Conservation (phyloP, 2,113 vertebrate species). For the Labeo catla region DNA sequence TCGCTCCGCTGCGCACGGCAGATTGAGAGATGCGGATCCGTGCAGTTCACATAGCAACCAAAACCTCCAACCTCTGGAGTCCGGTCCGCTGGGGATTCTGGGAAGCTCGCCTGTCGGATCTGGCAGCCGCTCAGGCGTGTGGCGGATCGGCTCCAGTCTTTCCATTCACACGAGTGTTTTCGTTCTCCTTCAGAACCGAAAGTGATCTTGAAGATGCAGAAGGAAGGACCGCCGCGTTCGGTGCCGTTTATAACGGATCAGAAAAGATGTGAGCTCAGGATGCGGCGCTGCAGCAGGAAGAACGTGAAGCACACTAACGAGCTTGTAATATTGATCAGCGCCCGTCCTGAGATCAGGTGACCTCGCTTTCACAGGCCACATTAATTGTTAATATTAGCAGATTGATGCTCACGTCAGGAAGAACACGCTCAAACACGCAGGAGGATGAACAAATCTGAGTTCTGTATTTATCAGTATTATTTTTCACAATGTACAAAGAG, state of each 20-base stretch:
- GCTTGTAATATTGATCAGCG: neutral
- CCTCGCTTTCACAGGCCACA: neutral
- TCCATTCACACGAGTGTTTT: neutral
- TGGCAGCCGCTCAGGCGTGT: slow-evolving; percentile 21
- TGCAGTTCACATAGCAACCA: neutral
- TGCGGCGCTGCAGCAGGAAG: neutral
- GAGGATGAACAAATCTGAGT: neutral
- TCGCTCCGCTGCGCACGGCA: no score
- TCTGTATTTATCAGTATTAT: neutral
- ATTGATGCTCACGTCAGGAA: neutral
- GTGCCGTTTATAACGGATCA: neutral
- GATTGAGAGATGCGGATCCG: no score
- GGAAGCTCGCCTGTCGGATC: slow-evolving; percentile 70
- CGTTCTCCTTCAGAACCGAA: neutral
- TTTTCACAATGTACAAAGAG: no score
- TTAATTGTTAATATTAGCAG: neutral
- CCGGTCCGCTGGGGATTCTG: slow-evolving; percentile 34
- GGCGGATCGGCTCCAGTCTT: slow-evolving; percentile 59
- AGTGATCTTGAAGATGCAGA: neutral
- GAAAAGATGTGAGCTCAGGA: neutral
- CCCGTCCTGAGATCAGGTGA: neutral
- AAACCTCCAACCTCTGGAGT: neutral
- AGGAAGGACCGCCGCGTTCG: neutral
- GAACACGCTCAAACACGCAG: no score
- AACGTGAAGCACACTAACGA: neutral